Percentiles rank a stretch among this genome's conserved stretches.
Evolutionary conservation across 2,888 invertebrate species (phyloP).

Genomic region (Callinectes sapidus): DNA sequence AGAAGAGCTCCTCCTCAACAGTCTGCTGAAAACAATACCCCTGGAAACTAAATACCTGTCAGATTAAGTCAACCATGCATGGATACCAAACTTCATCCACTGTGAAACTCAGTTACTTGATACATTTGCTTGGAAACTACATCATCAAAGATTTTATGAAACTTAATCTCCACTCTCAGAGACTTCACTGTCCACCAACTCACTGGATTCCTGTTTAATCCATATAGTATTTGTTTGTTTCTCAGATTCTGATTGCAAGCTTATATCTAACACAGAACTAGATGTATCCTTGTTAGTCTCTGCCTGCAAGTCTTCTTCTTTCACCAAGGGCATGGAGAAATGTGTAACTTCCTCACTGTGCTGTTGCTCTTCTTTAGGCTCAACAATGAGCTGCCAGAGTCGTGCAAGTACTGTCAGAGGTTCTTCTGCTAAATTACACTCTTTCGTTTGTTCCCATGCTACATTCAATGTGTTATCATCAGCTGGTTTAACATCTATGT

Average conservation of each 20-base stretch:
- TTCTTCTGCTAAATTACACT: background rate
- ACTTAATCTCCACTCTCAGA: background rate
- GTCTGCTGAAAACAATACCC: background rate
- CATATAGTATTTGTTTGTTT: background rate
- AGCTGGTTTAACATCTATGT: background rate
- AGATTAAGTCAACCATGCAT: background rate
- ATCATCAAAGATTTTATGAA: background rate
- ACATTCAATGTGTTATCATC: background rate
- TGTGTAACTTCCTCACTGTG: background rate
- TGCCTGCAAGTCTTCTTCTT: background rate
- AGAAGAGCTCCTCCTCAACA: background rate
- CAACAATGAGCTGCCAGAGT: background rate
- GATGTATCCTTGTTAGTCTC: background rate
- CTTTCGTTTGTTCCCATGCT: conserved; percentile 2
- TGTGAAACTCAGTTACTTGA: background rate
- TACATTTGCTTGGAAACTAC: background rate
- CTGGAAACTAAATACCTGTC: background rate
- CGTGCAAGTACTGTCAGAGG: background rate
- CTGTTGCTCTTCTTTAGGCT: background rate
- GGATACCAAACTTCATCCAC: background rate
- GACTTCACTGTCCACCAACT: background rate
- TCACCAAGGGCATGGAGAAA: background rate
- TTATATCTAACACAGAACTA: background rate
- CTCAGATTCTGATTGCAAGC: background rate
- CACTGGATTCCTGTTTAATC: background rate